Conservation (phyloP, 1,140 invertebrate genomes). For the Heterodera schachtii region DNA sequence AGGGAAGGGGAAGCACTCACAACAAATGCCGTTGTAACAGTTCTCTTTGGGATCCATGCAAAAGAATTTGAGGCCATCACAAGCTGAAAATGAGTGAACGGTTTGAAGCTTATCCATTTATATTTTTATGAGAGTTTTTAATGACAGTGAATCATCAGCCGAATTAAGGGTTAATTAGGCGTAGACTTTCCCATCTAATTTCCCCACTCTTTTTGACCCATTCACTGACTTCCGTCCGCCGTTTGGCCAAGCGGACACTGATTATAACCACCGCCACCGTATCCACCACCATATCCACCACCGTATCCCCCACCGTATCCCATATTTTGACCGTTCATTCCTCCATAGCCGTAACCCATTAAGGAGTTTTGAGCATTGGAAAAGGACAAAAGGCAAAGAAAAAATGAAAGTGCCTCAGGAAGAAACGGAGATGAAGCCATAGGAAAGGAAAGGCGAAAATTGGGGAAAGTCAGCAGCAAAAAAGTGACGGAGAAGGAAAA, state of each 20-base stretch:
- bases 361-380: neutral
- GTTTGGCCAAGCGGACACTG: neutral
- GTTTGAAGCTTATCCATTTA: neutral
- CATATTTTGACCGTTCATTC: neutral
- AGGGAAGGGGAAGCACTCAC: neutral
- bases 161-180: too few relatives aligned
- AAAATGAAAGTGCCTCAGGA: neutral
- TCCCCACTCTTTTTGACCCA: neutral
- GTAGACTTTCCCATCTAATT: too few relatives aligned
- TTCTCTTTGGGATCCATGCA: neutral
- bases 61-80: neutral
- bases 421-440: neutral
- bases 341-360: neutral
- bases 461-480: neutral
- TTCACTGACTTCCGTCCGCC: slow-evolving; percentile 1
- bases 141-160: too few relatives aligned
- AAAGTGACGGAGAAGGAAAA: too few relatives aligned
- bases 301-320: neutral
- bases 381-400: neutral
- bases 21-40: neutral
- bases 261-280: neutral
- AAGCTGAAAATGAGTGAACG: neutral
- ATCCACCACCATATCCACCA: neutral
- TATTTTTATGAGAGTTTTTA: too few relatives aligned
- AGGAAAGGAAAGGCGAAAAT: too few relatives aligned